A percentile compares a stretch with the other conserved stretches of the same genome.
These are phyloP conservation scores for Argentina silus DNA, from an alignment of 2,797 vertebrate species.

Conservation along the genomic window DNA sequence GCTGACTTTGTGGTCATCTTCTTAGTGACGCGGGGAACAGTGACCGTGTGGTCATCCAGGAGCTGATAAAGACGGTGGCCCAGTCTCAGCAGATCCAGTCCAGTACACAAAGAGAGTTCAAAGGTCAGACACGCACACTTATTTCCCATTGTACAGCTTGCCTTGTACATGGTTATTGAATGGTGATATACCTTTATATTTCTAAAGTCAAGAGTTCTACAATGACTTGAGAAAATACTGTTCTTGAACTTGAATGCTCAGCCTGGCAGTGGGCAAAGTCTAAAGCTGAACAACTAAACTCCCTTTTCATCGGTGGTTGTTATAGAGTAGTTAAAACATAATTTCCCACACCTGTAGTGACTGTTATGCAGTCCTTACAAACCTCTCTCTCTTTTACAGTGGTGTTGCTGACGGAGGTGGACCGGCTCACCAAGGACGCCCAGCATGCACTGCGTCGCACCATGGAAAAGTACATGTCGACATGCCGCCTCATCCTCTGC, in stretches of 20 bases:
- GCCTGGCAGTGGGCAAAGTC: too few relatives aligned
- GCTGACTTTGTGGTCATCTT: constrained; percentile 18
- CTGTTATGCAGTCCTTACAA: background rate
- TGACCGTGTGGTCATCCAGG: constrained; percentile 96
- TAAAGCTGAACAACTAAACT: background rate
- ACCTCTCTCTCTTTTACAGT: constrained; percentile 70
- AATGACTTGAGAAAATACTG: background rate
- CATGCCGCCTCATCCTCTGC: constrained; percentile 93
- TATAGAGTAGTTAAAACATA: background rate
- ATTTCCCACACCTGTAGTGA: background rate
- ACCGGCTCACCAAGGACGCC: constrained; percentile 95
- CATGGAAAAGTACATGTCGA: constrained; percentile 98
- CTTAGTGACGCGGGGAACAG: constrained; percentile 93
- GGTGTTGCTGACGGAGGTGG: constrained; percentile 94
- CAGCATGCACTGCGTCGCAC: constrained; percentile 96
- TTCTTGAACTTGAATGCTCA: background rate
- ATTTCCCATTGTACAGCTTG: background rate
- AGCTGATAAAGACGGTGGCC: constrained; percentile 95
- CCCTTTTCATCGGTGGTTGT: background rate
- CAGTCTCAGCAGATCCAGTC: constrained; percentile 97
- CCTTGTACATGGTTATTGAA: background rate
- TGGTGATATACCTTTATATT: background rate
- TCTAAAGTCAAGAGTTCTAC: background rate
- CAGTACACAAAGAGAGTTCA: constrained; percentile 93
- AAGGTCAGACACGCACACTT: constrained; percentile 76